Evolutionary conservation across 1,140 invertebrate species (phyloP).

Genomic region (Sarcophaga peregrina): DNA sequence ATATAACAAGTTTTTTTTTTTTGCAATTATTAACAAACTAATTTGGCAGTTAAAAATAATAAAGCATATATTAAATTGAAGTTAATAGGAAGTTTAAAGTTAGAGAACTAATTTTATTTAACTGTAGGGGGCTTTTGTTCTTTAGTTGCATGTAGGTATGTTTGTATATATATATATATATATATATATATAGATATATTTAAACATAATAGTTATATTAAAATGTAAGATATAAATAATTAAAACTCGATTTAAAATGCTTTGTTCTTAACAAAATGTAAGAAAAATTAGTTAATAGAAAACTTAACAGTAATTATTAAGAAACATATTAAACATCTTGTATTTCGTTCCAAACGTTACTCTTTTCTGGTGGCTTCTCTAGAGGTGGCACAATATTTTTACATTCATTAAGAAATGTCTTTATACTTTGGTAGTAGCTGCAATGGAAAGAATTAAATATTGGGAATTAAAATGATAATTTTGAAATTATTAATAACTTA

Average conservation of each 20-base stretch:
- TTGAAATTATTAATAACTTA: too few species aligned
- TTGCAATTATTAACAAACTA: slow-evolving; percentile 2
- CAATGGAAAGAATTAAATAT: slow-evolving; percentile 63
- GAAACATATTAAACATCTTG: slow-evolving; percentile 42
- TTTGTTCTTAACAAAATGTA: slow-evolving; percentile 2
- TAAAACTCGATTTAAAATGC: not conserved
- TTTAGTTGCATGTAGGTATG: not conserved
- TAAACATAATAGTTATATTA: too few species aligned
- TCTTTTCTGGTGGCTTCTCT: slow-evolving; percentile 61
- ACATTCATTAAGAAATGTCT: slow-evolving; percentile 69
- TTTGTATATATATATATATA: not conserved
- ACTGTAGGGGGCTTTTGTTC: not conserved
- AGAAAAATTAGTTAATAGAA: not conserved
- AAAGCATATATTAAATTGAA: not conserved
- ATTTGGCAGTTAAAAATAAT: slow-evolving; percentile 9
- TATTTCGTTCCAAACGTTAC: slow-evolving; percentile 59
- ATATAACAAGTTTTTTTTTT: not conserved
- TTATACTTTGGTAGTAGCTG: slow-evolving; percentile 73
- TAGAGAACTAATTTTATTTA: not conserved
- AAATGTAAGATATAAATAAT: not conserved
- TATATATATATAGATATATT: not conserved
- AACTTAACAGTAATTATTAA: not conserved
- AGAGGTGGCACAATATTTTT: slow-evolving; percentile 55
- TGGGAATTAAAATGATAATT: too few species aligned
- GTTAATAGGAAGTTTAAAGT: slow-evolving; percentile 15